Percentiles rank a stretch among this genome's conserved stretches.
These are phyloP conservation scores for Anisognathus igniventris DNA, from an alignment of 2,797 vertebrate genomes.

Conservation along the genomic window DNA sequence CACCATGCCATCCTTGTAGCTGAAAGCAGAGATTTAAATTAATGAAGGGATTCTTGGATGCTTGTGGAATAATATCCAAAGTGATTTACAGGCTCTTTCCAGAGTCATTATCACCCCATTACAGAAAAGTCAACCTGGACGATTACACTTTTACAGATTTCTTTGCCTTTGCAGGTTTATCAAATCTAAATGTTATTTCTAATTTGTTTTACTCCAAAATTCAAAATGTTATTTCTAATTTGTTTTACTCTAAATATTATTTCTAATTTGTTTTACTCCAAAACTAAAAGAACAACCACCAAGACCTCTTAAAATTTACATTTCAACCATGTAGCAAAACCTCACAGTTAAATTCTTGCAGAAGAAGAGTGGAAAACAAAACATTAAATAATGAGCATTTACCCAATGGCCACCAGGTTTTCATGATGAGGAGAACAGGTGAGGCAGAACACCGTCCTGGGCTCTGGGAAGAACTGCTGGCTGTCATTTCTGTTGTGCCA, in stretches of 20 bases:
- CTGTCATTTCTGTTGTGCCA: slow-evolving; percentile 88
- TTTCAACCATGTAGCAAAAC: background rate
- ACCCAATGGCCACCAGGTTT: slow-evolving; percentile 89
- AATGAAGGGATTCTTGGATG: background rate
- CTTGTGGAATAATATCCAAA: background rate
- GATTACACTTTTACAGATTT: background rate
- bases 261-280: background rate
- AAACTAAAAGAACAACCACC: background rate
- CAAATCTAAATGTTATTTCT: background rate
- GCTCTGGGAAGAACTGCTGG: slow-evolving; percentile 88
- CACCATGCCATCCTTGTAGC: slow-evolving; percentile 96
- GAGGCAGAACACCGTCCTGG: slow-evolving; percentile 89
- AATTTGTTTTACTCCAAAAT: background rate
- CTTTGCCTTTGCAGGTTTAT: background rate
- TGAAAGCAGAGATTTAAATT: slow-evolving; percentile 50
- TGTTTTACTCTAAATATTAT: background rate
- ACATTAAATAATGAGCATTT: slow-evolving; percentile 68
- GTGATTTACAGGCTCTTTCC: background rate
- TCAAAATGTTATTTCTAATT: background rate
- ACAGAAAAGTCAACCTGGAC: background rate
- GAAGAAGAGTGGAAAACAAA: background rate
- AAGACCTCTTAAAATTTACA: background rate
- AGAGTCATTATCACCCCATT: background rate
- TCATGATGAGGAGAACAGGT: slow-evolving; percentile 91
- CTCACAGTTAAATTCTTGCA: background rate